phyloP scores from a whole-genome alignment of 1,140 invertebrate genomes.

The Leptinotarsa texana region DNA sequence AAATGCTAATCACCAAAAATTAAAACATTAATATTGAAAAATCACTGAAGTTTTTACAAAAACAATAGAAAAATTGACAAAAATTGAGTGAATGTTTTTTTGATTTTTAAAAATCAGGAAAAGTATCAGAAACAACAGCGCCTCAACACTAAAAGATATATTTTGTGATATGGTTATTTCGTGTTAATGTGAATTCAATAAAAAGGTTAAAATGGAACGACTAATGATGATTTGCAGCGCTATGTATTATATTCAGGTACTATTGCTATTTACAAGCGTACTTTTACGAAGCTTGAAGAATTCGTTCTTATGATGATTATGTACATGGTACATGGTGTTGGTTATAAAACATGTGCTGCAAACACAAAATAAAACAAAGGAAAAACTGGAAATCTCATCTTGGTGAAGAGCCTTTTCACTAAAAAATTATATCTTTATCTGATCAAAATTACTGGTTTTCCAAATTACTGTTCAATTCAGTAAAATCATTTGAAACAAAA shows the following conservation, averaged over 20 bases:
- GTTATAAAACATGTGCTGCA: slow-evolving; percentile 45
- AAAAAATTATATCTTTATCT: too few species aligned
- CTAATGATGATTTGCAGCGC: slow-evolving; percentile 36
- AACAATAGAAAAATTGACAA: too few species aligned
- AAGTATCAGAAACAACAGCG: neutral
- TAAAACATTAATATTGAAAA: too few species aligned
- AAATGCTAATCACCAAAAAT: too few species aligned
- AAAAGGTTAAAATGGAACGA: neutral
- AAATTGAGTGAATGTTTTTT: too few species aligned
- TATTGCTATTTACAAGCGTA: slow-evolving; percentile 37
- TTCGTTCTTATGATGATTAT: slow-evolving; percentile 27
- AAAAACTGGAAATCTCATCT: slow-evolving; percentile 20
- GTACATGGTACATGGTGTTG: slow-evolving; percentile 38
- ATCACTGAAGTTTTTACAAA: too few species aligned
- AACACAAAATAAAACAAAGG: slow-evolving; percentile 35
- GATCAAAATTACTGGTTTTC: too few species aligned
- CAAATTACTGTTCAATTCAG: too few species aligned
- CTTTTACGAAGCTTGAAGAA: slow-evolving; percentile 17
- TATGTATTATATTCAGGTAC: slow-evolving; percentile 46
- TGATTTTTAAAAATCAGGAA: neutral
- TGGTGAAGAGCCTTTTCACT: neutral
- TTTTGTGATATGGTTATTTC: neutral
- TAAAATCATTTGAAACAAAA: neutral
- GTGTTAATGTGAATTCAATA: too few species aligned
- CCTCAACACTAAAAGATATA: neutral